Base-by-base conservation (phyloP, 2,888 invertebrate genomes). In the Ecdyonurus torrentis region DNA sequence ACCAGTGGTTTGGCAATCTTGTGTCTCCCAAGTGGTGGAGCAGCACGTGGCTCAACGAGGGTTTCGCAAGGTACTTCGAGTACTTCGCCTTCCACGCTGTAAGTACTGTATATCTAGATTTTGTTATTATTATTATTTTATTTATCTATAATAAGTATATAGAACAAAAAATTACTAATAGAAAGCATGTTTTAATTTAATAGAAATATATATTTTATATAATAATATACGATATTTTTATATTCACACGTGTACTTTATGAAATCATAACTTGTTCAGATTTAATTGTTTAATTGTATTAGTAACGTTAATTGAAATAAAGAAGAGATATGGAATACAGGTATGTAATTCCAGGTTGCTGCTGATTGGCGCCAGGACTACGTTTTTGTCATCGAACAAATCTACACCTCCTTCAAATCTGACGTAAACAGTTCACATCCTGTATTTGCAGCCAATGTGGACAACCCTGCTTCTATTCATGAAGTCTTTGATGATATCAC, bases 401-500 rank as follows among this genome's bases (percentile, higher is more conserved):
- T 50, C 18, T 50, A 10, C 50, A 91, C 91, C 74, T n/a, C n/a
- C n/a, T n/a, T n/a, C n/a, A n/a, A n/a, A n/a, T n/a, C n/a, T n/a
- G n/a, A n/a, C n/a, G n/a, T n/a, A n/a, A n/a, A n/a, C n/a, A 90
- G 91, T 22, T 86, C 91, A 58, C 50, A 50, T 18, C 81, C 83
- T 1, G 84, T 86, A 18, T n/a, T n/a, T n/a, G 10, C 7, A 7
- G 50, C 50, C 0, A 79, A 83, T 1, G 85, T 92, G 25, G 82
- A 84, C 52, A 80, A 89, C 71, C 89, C 89, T 1, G 83, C 83
- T 67, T 83, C 91, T 71, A 90, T 94, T 63, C 78, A 79, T 0
- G 87, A 91, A 76, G 88, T 90, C 61, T 92, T 92, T 74, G 91
- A 92, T 73, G 81, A 83, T 63, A 91, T 92, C 68, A 89, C 91